These are phyloP conservation scores for Drusus annulatus DNA, from an alignment of 1,140 invertebrate genomes.

Conservation along the genomic window DNA sequence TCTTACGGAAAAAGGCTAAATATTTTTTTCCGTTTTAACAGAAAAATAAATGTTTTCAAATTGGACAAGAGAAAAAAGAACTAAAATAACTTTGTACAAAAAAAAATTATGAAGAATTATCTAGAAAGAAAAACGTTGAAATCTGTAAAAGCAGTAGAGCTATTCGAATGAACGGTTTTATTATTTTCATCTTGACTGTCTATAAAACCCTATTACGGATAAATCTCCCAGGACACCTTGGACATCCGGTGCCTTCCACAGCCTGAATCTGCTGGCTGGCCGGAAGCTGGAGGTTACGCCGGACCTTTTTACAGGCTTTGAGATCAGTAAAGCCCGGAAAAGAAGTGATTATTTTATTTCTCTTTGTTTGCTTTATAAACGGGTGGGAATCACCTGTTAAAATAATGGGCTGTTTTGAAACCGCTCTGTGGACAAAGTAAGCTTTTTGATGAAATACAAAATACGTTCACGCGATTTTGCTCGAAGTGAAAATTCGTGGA, in stretches of 20 bases:
- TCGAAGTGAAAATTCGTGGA: too few species aligned
- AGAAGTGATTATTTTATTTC: conserved; percentile 28
- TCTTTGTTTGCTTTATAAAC: neutral
- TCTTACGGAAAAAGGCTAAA: too few species aligned
- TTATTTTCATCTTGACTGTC: conserved; percentile 45
- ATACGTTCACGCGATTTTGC: too few species aligned
- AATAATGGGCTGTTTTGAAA: too few species aligned
- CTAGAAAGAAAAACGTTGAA: neutral
- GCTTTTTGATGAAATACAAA: too few species aligned
- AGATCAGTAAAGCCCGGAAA: conserved; percentile 50
- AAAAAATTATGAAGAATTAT: too few species aligned
- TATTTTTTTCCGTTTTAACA: too few species aligned
- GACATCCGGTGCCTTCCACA: conserved; percentile 9
- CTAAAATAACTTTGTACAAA: too few species aligned
- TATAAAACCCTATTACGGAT: conserved; percentile 52
- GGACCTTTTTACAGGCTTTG: conserved; percentile 41
- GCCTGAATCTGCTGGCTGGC: neutral
- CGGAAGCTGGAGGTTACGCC: conserved; percentile 2
- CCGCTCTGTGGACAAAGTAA: too few species aligned
- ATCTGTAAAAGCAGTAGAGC: neutral
- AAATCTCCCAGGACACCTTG: conserved; percentile 4
- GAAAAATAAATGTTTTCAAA: too few species aligned
- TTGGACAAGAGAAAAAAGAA: too few species aligned
- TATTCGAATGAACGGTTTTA: conserved; percentile 16
- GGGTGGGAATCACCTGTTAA: neutral